Evolutionary conservation across 2,888 invertebrate species (phyloP), one percentile per base, ranked within the genome.

Genomic region (Mythimna lalbum): DNA sequence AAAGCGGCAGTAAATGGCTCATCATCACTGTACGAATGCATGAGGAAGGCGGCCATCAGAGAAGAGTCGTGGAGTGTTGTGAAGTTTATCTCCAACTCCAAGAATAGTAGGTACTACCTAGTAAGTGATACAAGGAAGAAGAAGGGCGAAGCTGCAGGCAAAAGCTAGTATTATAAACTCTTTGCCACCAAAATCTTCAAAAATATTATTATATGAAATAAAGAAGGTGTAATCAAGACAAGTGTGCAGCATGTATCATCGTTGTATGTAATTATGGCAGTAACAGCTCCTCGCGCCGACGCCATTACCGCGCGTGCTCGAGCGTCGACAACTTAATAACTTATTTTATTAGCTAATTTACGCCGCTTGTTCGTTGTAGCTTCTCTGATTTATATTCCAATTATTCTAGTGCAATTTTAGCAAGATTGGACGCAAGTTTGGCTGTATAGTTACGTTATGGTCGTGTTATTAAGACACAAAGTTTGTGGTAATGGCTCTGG

Each of bases 331-430:
- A 73, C 66, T 47, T 80, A 63, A 71, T 74, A 76, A 73, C 67
- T 72, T 76, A 66, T 82, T 82, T 81, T 79, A 69, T 59, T 68
- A 72, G 66, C 23, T 76, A 61, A 79, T 81, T 79, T 76, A 60
- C 69, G 59, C 55, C 55, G 21, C 63, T 73, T 76, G 63, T 76
- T 62, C 52, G 70, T 39, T 67, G 27, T 63, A 10, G 53, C 61
- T 76, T 12, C 39, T 36, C 52, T 68, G 79, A 68, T 79, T 69
- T 63, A 73, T 77, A 53, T 79, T 62, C 60, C 56, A 69, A 74
- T 64, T 64, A 69, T 53, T 39, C 59, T 72, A 76, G 55, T 73
- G 68, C 52, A 73, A 72, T 52, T 64, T 72, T 55, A 52, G 39
- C 21, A n/a, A 55, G 59, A 43, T 59, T 63, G 49, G 21, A 50